phyloP scores from a whole-genome alignment of 2,113 vertebrate genomes.

The Balaeniceps rex region DNA sequence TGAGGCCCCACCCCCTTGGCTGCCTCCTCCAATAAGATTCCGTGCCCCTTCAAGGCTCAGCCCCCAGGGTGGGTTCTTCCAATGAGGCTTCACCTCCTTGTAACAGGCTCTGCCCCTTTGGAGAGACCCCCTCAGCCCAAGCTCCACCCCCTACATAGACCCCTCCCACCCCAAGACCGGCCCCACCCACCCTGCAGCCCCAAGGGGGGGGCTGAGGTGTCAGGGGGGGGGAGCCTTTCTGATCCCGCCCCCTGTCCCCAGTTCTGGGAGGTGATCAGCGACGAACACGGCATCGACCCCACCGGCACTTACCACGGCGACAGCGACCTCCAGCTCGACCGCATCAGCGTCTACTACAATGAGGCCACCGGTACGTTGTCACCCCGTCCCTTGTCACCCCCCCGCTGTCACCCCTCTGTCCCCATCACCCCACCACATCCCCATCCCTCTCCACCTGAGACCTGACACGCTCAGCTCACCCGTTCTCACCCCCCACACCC shows the following conservation, averaged over 20 bases:
- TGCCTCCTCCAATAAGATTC: neutral
- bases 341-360: conserved; percentile 85
- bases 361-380: conserved; percentile 77
- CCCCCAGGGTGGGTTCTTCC: neutral
- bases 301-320: conserved; percentile 82
- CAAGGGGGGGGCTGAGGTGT: too few relatives aligned
- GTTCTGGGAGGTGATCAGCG: conserved; percentile 88
- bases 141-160: neutral
- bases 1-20: neutral
- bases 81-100: neutral
- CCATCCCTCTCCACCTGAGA: neutral
- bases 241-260: neutral
- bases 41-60: neutral
- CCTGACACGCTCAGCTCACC: neutral
- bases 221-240: neutral
- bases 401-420: neutral
- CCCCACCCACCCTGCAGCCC: neutral
- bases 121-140: neutral
- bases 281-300: conserved; percentile 85
- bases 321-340: conserved; percentile 81
- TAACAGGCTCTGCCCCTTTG: neutral
- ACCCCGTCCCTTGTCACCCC: neutral
- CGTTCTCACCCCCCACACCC: too few relatives aligned
- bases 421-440: too few relatives aligned
- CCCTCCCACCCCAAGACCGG: neutral